Evolutionary conservation across 2,797 vertebrate genomes (phyloP).

Genomic region (Manis pentadactyla): DNA sequence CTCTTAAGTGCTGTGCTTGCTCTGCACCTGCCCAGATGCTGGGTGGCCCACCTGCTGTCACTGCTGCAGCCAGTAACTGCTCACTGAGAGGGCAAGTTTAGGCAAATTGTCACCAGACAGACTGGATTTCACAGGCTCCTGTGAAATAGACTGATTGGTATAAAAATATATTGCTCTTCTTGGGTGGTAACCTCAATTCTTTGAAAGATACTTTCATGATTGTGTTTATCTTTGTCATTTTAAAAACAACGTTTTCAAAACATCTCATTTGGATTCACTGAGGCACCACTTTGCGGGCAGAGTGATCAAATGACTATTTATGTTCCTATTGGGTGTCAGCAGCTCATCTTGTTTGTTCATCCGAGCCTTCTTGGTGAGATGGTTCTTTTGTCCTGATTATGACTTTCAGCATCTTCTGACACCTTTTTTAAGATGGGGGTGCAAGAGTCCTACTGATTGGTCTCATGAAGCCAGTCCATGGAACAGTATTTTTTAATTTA

Average conservation of each 20-base stretch:
- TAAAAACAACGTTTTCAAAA: slow-evolving; percentile 50
- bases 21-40: background rate
- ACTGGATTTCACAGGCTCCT: background rate
- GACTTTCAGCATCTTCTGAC: background rate
- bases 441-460: background rate
- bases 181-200: slow-evolving; percentile 9
- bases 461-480: background rate
- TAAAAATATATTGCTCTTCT: background rate
- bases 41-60: background rate
- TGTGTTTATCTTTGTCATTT: background rate
- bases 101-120: background rate
- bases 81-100: background rate
- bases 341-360: background rate
- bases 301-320: background rate
- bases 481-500: slow-evolving; percentile 1
- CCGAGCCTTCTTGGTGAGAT: background rate
- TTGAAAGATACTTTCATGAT: background rate
- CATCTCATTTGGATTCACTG: background rate
- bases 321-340: background rate
- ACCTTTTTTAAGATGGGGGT: background rate
- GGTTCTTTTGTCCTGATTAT: background rate
- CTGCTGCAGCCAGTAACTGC: background rate
- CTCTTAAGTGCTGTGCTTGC: accelerated
- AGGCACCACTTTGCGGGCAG: background rate
- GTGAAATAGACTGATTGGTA: background rate